Base-by-base conservation (phyloP, 2,797 vertebrate species). In the Todus mexicanus region DNA sequence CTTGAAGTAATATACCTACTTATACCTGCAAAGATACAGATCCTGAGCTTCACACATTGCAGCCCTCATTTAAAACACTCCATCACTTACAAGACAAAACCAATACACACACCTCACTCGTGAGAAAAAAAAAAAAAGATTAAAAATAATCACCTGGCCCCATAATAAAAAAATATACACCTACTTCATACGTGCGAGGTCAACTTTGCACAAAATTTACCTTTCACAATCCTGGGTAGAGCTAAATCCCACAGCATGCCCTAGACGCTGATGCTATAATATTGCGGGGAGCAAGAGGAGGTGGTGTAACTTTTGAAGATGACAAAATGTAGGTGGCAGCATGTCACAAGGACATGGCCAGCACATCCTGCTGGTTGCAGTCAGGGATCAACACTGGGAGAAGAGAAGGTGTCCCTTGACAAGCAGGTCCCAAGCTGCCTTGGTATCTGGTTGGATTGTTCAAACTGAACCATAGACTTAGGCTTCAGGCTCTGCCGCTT, bases 291-390 rank as follows among this genome's bases (percentile, higher is more conserved):
- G 4, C 11, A 81, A 64, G 72, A 57, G 29, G 29, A 47, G 40
- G 29, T 50, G 42, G 40, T 11, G 4, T 25, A 68, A 56, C 66
- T 69, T 74, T 17, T n/a, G 47, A 63, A 53, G 27, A 13, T 1
- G 33, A 43, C 12, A 59, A 57, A 23, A 33, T 38, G 60, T 33
- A 64, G 31, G 29, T 35, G n/a, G 23, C 79, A 82, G 51, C 21
- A n/a, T 0, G 0, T 47, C 43, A 79, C 38, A 50, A 56, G 19
- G 40, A 68, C 37, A 18, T 1, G 1, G 27, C 21, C 70, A 68
- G 33, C 16, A 7, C 0, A 1, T 73, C 47, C 35, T 82, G 27
- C 48, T 76, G 40, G 16, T 16, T 59, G n/a, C 29, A 65, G 22
- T 19, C 45, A 47, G 21, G 29, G 11, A 60, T 9, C 5, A 1